Percentiles rank a stretch among this genome's conserved stretches.
Evolutionary conservation across 2,888 invertebrate genomes (phyloP).

Genomic region (Amiota communis): DNA sequence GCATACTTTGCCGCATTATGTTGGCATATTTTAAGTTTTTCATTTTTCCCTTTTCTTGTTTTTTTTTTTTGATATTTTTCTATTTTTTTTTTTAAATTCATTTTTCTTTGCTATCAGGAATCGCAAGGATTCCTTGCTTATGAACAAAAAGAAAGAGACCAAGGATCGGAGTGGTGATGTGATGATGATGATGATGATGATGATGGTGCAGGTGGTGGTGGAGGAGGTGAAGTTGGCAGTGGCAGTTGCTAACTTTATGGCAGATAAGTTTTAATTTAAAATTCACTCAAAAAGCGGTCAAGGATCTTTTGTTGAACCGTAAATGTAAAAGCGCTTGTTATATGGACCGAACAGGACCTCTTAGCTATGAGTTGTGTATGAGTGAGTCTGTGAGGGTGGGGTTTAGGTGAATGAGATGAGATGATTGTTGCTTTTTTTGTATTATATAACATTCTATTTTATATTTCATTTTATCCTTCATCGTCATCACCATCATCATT

Average conservation of each 20-base stretch:
- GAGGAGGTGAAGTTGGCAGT: neutral
- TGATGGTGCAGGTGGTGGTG: neutral
- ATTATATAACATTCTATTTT: no score
- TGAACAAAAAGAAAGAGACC: no score
- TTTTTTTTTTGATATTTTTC: neutral
- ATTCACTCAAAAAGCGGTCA: conserved; percentile 16
- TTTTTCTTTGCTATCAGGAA: no score
- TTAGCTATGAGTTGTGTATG: no score
- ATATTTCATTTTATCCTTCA: no score
- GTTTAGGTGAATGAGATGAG: no score
- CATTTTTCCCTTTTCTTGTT: neutral
- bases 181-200: neutral
- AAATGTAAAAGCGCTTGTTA: neutral
- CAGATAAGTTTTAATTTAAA: conserved; percentile 11
- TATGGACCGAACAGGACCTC: neutral
- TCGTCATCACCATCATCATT: no score
- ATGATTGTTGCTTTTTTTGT: no score
- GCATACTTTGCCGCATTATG: conserved; percentile 10
- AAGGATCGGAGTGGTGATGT: neutral
- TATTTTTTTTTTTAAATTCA: neutral
- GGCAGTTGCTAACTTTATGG: conserved; percentile 5
- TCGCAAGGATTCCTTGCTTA: no score
- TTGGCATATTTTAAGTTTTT: conserved; percentile 11
- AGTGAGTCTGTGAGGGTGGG: no score
- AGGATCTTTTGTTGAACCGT: conserved; percentile 18